Evolutionary conservation across 2,797 vertebrate species (phyloP), one percentile per base, ranked within the genome.

Genomic region (Acanthurus leucopareius): DNA sequence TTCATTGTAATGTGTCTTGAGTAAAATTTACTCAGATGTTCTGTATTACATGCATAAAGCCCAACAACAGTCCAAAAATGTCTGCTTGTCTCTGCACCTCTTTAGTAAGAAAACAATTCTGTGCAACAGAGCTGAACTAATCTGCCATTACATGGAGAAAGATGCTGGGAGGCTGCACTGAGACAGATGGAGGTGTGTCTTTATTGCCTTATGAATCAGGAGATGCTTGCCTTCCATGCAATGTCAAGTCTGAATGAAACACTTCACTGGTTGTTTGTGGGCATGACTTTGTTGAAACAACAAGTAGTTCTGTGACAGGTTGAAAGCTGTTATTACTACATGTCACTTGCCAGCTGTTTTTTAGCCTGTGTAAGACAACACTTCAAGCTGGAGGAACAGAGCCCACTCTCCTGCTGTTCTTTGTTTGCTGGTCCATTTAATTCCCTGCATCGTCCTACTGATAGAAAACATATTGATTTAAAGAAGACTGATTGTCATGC

Each of bases 401-500:
- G 64, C 69, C 25, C 53, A 74, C 56, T 73, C 63, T 64, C 51
- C 74, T 70, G 32, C 75, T 64, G 63, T 67, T 77, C 64, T 82
- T 82, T 86, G 74, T 80, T 52, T 84, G 44, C 69, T 70, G 61
- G 51, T 79, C 19, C 45, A 62, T 79, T 79, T 81, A 53, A 72
- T 66, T 81, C 67, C 11, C 69, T 53, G 49, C 69, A 57, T 66
- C 4, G 0, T 60, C 58, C 58, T 75, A 28, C 52, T 54, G 64
- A 80, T 79, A 42, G 56, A 82, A 44, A 49, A 61, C 14, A 22
- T 77, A 88, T 77, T 83, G 84, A 89, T 91, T 82, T 73, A 69
- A 70, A 52, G 62, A 56, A 38, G 59, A 69, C 45, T 62, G 66
- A 85, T 79, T 11, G 73, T 83, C 49, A 59, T 38, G 66, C 63